Evolutionary conservation across 2,113 vertebrate genomes (phyloP).

Genomic region (Oreochromis spilurus): DNA sequence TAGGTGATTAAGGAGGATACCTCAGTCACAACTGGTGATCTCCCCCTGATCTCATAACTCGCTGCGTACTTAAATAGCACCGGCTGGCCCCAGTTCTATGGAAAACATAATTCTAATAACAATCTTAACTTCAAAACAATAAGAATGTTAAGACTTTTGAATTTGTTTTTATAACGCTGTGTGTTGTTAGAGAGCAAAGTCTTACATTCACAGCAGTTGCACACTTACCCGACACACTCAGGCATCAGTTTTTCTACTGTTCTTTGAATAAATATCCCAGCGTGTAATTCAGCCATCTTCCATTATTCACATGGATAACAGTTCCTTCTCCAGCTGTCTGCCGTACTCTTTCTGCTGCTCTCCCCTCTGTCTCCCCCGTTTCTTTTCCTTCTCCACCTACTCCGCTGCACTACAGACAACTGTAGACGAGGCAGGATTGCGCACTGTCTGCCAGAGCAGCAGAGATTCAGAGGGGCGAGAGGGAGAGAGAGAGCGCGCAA

Average conservation of each 20-base stretch:
- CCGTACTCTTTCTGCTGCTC: neutral
- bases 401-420: conserved; percentile 25
- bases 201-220: neutral
- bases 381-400: conserved; percentile 16
- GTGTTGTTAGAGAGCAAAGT: neutral
- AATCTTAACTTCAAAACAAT: neutral
- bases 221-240: conserved; percentile 43
- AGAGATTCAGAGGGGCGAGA: neutral
- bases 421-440: conserved; percentile 33
- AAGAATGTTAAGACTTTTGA: neutral
- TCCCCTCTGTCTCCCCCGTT: neutral
- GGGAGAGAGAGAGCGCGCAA: neutral
- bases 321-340: conserved; percentile 12
- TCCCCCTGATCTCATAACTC: neutral
- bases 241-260: neutral
- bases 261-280: neutral
- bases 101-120: neutral
- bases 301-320: neutral
- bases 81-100: neutral
- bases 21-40: neutral
- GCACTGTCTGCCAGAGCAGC: neutral
- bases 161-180: neutral
- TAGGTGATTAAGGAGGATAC: neutral
- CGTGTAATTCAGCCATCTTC: neutral
- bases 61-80: neutral